Conservation (phyloP, 2,113 vertebrate species). For the Dolichallabes microphthalmus region DNA sequence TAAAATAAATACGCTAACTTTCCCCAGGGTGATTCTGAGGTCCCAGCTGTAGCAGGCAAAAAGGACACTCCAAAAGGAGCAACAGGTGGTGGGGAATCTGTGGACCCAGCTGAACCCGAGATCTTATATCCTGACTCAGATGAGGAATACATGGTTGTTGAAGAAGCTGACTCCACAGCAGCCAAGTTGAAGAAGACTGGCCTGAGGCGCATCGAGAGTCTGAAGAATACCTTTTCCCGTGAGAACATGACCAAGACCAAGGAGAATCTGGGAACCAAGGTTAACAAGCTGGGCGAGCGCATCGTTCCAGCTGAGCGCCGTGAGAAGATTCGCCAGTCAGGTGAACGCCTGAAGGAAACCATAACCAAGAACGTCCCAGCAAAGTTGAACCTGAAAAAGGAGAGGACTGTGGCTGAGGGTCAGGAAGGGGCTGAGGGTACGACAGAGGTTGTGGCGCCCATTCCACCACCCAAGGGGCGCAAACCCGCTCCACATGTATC, state of each 20-base stretch:
- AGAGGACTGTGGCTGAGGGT: slow-evolving; percentile 78
- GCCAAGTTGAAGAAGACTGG: slow-evolving; percentile 85
- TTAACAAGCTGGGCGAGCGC: slow-evolving; percentile 86
- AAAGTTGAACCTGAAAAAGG: slow-evolving; percentile 84
- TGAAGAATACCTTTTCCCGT: slow-evolving; percentile 92
- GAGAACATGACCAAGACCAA: slow-evolving; percentile 93
- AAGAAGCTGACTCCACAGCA: slow-evolving; percentile 76
- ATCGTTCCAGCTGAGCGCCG: slow-evolving; percentile 91
- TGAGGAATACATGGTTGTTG: slow-evolving; percentile 91
- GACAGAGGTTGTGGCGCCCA: slow-evolving; percentile 64
- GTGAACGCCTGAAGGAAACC: slow-evolving; percentile 85
- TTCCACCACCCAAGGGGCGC: slow-evolving; percentile 79
- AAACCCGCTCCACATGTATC: slow-evolving; percentile 69
- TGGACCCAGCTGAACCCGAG: slow-evolving; percentile 75
- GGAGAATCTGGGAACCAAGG: slow-evolving; percentile 88
- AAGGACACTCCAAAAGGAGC: slow-evolving; percentile 60
- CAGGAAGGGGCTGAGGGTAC: slow-evolving; percentile 79
- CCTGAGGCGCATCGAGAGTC: slow-evolving; percentile 88
- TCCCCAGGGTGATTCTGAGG: slow-evolving; percentile 82
- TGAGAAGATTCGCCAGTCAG: slow-evolving; percentile 90
- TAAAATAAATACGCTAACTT: slow-evolving; percentile 40
- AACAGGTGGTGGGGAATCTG: slow-evolving; percentile 56
- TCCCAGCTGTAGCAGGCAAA: slow-evolving; percentile 77
- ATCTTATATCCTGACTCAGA: slow-evolving; percentile 85
- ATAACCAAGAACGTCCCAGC: slow-evolving; percentile 83